A percentile compares a stretch with the other conserved stretches of the same genome.
Conservation (phyloP, 2,113 vertebrate genomes). For the Labeo catla region DNA sequence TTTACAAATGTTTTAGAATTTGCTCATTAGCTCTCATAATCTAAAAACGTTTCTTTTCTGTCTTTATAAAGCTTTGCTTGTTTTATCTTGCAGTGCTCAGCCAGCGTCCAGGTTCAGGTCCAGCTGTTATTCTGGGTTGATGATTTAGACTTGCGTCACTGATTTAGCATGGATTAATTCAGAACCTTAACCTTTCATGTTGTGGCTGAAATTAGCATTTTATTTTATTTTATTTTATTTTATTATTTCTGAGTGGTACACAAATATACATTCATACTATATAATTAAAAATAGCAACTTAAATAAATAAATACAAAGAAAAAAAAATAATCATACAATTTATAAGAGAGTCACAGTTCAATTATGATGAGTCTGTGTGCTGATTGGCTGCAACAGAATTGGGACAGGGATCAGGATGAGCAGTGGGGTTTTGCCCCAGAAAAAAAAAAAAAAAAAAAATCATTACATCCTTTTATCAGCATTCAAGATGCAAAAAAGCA, state of each 20-base stretch:
- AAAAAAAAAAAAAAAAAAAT: conserved; percentile 32
- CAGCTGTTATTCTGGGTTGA: not conserved
- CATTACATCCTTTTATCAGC: conserved; percentile 31
- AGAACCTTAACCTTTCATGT: not conserved
- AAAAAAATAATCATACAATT: not conserved
- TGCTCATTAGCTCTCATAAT: not conserved
- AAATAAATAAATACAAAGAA: not conserved
- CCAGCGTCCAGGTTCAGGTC: not conserved
- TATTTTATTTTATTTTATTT: not conserved
- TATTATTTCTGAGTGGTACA: not conserved
- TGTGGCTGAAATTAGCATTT: too few species aligned
- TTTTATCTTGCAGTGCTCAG: not conserved
- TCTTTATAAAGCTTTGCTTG: not conserved
- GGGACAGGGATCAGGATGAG: conserved; percentile 40
- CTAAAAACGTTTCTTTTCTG: not conserved
- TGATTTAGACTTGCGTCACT: not conserved
- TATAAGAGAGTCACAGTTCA: not conserved
- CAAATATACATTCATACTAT: too few species aligned
- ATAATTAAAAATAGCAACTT: not conserved
- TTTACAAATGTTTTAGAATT: not conserved
- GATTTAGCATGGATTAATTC: not conserved
- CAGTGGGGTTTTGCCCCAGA: not conserved
- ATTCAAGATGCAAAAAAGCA: conserved; percentile 7
- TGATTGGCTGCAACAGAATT: conserved; percentile 17
- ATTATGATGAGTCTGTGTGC: conserved; percentile 26